Evolutionary conservation across 2,888 invertebrate species (phyloP).

Genomic region (Gerosis bhagava): DNA sequence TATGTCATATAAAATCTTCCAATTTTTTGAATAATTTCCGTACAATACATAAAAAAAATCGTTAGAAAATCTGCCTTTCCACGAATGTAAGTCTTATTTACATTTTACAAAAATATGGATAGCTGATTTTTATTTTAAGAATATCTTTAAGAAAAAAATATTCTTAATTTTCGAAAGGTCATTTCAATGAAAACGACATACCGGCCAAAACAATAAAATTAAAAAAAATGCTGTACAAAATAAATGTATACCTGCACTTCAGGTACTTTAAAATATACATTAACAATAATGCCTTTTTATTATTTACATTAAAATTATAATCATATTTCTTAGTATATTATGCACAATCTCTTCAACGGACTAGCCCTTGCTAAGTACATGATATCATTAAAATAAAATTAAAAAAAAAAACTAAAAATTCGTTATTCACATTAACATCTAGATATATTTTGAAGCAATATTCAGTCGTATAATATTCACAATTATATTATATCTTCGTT

Average conservation of each 20-base stretch:
- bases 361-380: constrained; percentile 77
- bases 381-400: constrained; percentile 33
- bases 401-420: constrained; percentile 60
- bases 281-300: constrained; percentile 57
- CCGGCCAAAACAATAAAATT: not conserved
- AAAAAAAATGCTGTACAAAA: constrained; percentile 34
- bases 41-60: too few relatives aligned
- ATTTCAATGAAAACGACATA: not conserved
- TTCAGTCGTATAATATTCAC: constrained; percentile 57
- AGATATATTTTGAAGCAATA: constrained; percentile 45
- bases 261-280: constrained; percentile 50
- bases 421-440: constrained; percentile 61
- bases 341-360: constrained; percentile 69
- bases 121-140: too few relatives aligned
- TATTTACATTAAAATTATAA: constrained; percentile 48
- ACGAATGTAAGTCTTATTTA: too few relatives aligned
- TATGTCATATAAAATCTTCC: too few relatives aligned
- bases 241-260: constrained; percentile 50
- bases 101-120: too few relatives aligned
- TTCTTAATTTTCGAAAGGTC: too few relatives aligned
- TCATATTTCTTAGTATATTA: constrained; percentile 42
- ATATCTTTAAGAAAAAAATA: too few relatives aligned
- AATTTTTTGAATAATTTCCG: too few relatives aligned
- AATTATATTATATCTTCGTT: constrained; percentile 52
- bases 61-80: too few relatives aligned